phyloP scores from a whole-genome alignment of 2,113 vertebrate species.

The Oryzias melastigma region DNA sequence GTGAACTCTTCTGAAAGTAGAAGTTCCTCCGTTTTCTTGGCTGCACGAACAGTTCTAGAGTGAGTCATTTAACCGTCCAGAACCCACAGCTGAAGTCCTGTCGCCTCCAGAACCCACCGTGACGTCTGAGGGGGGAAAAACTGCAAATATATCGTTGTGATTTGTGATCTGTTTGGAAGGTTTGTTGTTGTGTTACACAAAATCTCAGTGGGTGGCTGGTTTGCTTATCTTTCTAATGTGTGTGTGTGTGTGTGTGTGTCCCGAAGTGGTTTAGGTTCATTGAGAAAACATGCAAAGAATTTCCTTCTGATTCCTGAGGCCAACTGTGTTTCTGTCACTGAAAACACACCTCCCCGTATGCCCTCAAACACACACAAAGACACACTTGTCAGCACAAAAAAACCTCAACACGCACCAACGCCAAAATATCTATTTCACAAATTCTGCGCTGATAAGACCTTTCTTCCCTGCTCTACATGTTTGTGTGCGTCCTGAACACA shows the following conservation, averaged over 20 bases:
- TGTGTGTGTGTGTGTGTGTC: conserved; percentile 5
- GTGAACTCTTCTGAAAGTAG: background rate
- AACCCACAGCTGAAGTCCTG: conserved; percentile 19
- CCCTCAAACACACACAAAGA: conserved; percentile 19
- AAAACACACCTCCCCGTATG: background rate
- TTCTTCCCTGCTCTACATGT: conserved; percentile 30
- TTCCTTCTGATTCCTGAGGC: conserved; percentile 56
- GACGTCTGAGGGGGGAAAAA: conserved; percentile 7
- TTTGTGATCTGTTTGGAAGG: conserved; percentile 40
- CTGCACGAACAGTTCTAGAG: conserved; percentile 8
- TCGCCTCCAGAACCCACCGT: background rate
- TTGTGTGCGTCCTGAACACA: conserved; percentile 37
- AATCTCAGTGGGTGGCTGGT: conserved; percentile 47
- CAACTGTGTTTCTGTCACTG: conserved; percentile 28
- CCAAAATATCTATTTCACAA: conserved; percentile 47
- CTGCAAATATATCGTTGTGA: conserved; percentile 15
- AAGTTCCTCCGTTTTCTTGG: background rate
- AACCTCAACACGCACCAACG: conserved; percentile 37
- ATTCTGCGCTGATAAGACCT: conserved; percentile 37
- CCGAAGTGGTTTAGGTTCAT: conserved; percentile 38
- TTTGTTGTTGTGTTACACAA: conserved; percentile 29
- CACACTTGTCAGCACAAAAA: conserved; percentile 33
- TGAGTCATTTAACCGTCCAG: background rate
- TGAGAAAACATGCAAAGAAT: conserved; percentile 65
- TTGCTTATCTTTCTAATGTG: conserved; percentile 32